These are phyloP conservation scores for Microhierax caerulescens DNA, from an alignment of 2,797 vertebrate genomes.

Conservation along the genomic window DNA sequence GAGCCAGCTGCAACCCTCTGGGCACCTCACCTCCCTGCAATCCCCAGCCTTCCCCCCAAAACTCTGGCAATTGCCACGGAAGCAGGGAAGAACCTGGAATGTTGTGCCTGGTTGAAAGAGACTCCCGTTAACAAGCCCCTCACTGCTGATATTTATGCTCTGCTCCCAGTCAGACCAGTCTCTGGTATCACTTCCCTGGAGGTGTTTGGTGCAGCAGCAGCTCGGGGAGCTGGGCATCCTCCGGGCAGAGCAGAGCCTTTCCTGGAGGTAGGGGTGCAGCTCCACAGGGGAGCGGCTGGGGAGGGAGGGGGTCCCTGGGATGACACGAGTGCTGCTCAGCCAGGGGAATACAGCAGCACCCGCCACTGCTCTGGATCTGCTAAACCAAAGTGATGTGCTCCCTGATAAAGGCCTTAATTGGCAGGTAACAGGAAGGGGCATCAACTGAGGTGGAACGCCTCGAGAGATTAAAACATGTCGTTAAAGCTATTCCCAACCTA, in stretches of 20 bases:
- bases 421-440: background rate
- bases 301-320: no score
- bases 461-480: background rate
- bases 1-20: background rate
- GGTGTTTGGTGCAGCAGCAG: background rate
- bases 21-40: no score
- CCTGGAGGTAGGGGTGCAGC: no score
- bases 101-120: background rate
- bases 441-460: background rate
- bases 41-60: background rate
- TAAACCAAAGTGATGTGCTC: background rate
- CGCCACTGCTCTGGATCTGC: background rate
- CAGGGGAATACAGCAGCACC: background rate
- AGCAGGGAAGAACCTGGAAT: background rate
- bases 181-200: background rate
- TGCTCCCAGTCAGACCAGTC: background rate
- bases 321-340: background rate
- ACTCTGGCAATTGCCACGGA: no score
- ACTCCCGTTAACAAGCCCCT: background rate
- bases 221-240: background rate
- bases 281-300: no score
- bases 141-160: background rate
- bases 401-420: background rate
- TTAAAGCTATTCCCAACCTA: background rate
- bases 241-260: no score